phyloP scores from a whole-genome alignment of 2,888 invertebrate genomes.

The Drosophila peninsularis region DNA sequence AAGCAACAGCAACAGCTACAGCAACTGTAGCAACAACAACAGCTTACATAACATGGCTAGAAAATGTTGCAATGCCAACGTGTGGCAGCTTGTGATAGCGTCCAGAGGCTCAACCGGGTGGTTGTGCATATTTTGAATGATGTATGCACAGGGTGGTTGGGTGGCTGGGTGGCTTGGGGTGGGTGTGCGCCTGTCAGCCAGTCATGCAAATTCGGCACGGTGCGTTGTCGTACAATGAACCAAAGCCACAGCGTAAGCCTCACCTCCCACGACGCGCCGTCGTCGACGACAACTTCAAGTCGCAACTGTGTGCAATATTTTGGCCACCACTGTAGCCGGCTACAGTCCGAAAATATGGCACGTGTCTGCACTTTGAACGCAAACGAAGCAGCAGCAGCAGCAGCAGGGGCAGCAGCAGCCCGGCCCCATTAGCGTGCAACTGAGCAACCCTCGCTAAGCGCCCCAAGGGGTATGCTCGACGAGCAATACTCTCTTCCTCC shows the following conservation, averaged over 20 bases:
- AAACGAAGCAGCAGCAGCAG: constrained; percentile 70
- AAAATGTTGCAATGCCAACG: constrained; percentile 77
- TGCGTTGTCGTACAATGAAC: constrained; percentile 69
- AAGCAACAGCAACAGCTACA: constrained; percentile 55
- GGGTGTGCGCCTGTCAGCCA: constrained; percentile 21
- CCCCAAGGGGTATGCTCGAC: not conserved
- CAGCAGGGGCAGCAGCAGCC: constrained; percentile 60
- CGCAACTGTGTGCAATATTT: constrained; percentile 49
- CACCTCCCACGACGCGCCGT: too few species aligned
- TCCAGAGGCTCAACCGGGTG: constrained; percentile 57
- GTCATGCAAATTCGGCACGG: constrained; percentile 74
- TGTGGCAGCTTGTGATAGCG: constrained; percentile 79
- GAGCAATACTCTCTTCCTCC: not conserved
- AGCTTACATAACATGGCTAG: constrained; percentile 54
- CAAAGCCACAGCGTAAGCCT: constrained; percentile 17
- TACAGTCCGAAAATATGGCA: constrained; percentile 49
- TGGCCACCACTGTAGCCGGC: constrained; percentile 54
- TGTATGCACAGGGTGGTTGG: constrained; percentile 51
- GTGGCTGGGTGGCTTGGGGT: constrained; percentile 27
- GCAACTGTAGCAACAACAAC: constrained; percentile 18
- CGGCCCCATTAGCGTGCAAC: constrained; percentile 64
- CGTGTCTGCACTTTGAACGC: constrained; percentile 79
- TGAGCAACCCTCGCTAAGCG: constrained; percentile 38
- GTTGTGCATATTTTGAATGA: constrained; percentile 76
- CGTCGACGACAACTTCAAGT: constrained; percentile 46